These are phyloP conservation scores for Phoebastria nigripes DNA, from an alignment of 2,797 vertebrate species.

Conservation along the genomic window DNA sequence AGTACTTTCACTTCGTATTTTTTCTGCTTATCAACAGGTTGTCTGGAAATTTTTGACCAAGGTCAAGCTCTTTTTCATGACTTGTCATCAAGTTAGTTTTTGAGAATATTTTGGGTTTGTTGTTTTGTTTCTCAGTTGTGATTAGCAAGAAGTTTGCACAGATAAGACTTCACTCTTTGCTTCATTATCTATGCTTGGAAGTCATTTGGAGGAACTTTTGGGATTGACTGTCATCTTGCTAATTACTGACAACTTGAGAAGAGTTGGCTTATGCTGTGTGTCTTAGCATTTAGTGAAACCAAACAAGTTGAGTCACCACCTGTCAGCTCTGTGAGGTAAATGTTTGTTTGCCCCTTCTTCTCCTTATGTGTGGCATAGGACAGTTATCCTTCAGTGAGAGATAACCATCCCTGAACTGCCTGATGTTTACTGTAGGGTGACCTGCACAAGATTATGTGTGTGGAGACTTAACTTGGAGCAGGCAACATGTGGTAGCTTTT, in stretches of 20 bases:
- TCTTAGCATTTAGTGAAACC: background rate
- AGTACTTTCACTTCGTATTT: background rate
- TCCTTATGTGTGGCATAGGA: background rate
- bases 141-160: background rate
- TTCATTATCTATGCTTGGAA: background rate
- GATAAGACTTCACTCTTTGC: background rate
- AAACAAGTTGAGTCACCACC: background rate
- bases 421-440: background rate
- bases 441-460: fast-evolving
- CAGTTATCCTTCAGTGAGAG: background rate
- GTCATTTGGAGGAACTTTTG: background rate
- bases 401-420: background rate
- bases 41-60: background rate
- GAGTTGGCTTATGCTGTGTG: background rate
- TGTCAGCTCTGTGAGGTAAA: background rate
- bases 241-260: background rate
- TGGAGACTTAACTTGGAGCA: background rate
- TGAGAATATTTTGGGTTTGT: background rate
- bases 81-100: background rate
- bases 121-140: background rate
- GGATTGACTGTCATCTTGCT: background rate
- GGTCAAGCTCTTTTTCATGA: background rate
- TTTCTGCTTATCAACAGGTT: background rate
- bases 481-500: background rate
- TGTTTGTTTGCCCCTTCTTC: background rate